Evolutionary conservation across 2,113 vertebrate species (phyloP).

Genomic region (Pseudonaja textilis): DNA sequence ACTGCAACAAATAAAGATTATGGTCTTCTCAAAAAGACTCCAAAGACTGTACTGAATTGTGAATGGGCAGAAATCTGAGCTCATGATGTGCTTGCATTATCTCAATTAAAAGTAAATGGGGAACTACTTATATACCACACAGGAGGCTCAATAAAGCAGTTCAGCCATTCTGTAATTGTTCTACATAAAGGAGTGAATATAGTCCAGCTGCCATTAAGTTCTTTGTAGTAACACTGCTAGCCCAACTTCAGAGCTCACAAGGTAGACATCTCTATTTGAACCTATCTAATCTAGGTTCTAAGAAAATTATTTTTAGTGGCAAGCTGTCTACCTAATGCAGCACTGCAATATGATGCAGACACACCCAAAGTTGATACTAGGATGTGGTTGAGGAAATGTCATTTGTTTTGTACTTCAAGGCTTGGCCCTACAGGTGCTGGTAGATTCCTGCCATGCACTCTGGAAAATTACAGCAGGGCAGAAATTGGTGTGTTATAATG

Average conservation of each 20-base stretch:
- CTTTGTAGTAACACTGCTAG: not conserved
- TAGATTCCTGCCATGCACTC: not conserved
- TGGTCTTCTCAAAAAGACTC: not conserved
- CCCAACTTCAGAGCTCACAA: not conserved
- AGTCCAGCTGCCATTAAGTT: not conserved
- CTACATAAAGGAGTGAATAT: not conserved
- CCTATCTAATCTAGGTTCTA: not conserved
- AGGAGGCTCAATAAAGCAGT: not conserved
- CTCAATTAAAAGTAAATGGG: not conserved
- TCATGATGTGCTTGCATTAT: not conserved
- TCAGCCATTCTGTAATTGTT: not conserved
- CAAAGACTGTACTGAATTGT: not conserved
- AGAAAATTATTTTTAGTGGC: not conserved
- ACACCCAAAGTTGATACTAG: not conserved
- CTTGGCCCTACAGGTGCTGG: not conserved
- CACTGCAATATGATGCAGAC: not conserved
- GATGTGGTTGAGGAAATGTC: not conserved
- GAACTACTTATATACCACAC: not conserved
- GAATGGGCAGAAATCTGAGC: not conserved
- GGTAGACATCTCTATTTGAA: not conserved
- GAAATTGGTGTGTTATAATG: not conserved
- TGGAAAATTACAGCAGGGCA: not conserved
- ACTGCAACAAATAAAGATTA: not conserved
- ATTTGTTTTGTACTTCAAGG: not conserved
- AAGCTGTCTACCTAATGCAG: not conserved